Evolutionary conservation across 2,797 vertebrate genomes (phyloP).

Genomic region (Ispidina picta): DNA sequence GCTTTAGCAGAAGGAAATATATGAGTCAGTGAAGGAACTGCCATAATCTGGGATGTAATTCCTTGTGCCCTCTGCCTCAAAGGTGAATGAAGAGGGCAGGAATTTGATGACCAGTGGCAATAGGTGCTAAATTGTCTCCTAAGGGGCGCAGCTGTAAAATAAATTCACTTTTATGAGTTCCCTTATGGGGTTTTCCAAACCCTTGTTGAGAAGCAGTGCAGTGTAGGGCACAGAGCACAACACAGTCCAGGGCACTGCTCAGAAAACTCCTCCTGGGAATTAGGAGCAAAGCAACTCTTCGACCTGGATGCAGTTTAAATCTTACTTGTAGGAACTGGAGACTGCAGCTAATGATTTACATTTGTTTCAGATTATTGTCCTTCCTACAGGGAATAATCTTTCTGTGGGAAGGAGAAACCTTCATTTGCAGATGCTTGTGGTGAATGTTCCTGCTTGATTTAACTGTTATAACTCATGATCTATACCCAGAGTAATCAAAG

Average conservation of each 20-base stretch:
- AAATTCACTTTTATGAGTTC: background rate
- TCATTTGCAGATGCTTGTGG: background rate
- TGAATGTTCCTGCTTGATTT: background rate
- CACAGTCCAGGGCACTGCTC: background rate
- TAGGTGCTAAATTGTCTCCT: background rate
- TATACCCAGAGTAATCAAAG: background rate
- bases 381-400: background rate
- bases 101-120: background rate
- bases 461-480: background rate
- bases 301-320: background rate
- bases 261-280: background rate
- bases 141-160: background rate
- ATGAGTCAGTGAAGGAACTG: background rate
- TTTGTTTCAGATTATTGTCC: background rate
- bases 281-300: background rate
- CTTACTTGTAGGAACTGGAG: background rate
- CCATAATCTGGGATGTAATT: background rate
- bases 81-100: background rate
- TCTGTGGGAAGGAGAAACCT: background rate
- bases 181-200: background rate
- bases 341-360: background rate
- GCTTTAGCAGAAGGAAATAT: background rate
- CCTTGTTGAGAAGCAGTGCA: background rate
- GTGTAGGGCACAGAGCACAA: background rate
- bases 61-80: background rate